phyloP scores from a whole-genome alignment of 2,797 vertebrate species.

The Myotis daubentonii region DNA sequence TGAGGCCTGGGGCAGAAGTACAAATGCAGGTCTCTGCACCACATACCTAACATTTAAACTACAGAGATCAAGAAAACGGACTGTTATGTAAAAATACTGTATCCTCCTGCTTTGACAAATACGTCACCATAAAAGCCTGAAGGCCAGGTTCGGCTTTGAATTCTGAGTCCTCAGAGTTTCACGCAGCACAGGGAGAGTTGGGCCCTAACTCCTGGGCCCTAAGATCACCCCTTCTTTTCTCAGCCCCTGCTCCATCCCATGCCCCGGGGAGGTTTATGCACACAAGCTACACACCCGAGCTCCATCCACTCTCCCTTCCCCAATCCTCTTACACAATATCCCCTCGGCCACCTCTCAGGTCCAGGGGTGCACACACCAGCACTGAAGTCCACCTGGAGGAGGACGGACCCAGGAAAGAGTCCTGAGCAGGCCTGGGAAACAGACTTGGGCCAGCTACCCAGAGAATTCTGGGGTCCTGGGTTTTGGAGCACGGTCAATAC shows the following conservation, averaged over 20 bases:
- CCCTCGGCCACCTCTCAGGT: background rate
- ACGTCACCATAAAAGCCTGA: background rate
- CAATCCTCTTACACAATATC: background rate
- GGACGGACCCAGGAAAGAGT: background rate
- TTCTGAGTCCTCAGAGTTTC: background rate
- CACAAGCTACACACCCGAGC: background rate
- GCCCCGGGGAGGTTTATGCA: background rate
- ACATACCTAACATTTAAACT: background rate
- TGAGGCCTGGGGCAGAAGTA: background rate
- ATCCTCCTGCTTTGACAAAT: background rate
- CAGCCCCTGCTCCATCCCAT: background rate
- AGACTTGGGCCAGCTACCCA: background rate
- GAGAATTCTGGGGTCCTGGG: background rate
- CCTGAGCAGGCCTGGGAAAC: background rate
- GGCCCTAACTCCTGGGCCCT: background rate
- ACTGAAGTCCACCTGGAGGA: background rate
- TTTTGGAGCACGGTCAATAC: background rate
- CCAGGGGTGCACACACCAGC: background rate
- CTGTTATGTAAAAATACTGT: background rate
- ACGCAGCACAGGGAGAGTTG: background rate
- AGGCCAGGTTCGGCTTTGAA: background rate
- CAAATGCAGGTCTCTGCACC: background rate
- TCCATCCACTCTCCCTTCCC: background rate
- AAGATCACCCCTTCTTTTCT: background rate
- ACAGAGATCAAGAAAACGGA: background rate